Evolutionary conservation across 2,797 vertebrate species (phyloP), one percentile per base, ranked within the genome.

Genomic region (Lepus townsendii): DNA sequence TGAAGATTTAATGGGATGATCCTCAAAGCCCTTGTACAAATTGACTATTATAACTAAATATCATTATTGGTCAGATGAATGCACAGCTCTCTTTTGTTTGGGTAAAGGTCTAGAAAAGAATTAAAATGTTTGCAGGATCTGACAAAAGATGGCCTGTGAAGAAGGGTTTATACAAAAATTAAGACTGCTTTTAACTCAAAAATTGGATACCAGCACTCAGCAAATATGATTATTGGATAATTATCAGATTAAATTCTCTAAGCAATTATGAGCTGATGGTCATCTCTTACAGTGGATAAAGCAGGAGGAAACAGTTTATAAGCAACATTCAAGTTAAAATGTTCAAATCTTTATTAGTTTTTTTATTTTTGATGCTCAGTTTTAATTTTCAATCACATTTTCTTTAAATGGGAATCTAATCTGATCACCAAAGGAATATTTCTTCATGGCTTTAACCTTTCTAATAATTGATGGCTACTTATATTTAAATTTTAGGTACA

Each of bases 401-500:
- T 89, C 17, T 91, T 91, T 89, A 84, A 91, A 78, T 63, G 71
- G 32, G 50, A 95, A 75, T 94, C 32, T 62, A 82, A 92, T 89
- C 16, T 75, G 60, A 75, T 60, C 76, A 38, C 32, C 57, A 84
- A 75, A 79, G 54, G 50, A 35, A 88, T 22, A 66, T 80, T 92
- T 95, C 35, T 94, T 94, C 60, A 69, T 93, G 77, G 7, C 13
- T 62, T 96, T 92, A 83, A 76, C 2, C 9, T 42, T 93, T 93
- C 3, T 86, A 92, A 82, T 89, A 92, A 65, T 71, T 60, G 72
- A 63, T 92, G 90, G 85, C 88, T 97, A 96, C 96, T 95, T 95
- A n/a, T 80, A 65, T 78, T 94, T 92, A 76, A 69, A 80, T 96
- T 97, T 96, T 95, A 99, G 98, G 98, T 99, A 99, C 79, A 99